Base-by-base conservation (phyloP, 1,140 invertebrate genomes). In the Drosophila subpulchrella region DNA sequence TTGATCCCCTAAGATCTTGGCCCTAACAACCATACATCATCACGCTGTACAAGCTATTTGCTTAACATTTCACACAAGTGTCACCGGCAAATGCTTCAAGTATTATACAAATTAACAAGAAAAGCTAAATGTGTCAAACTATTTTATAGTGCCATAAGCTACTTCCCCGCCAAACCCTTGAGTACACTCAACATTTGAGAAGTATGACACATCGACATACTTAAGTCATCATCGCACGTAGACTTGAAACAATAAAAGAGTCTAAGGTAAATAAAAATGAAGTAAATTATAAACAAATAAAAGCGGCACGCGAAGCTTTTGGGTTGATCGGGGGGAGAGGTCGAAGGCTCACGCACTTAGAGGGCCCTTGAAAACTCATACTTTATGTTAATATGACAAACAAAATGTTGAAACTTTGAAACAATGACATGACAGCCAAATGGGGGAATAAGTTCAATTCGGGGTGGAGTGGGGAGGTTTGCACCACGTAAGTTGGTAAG, bases 331-430 rank as follows among this genome's bases (percentile, higher is more conserved):
- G 47, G 46, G 15, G 15, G 20, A 11, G 42, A 44, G 42, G 55
- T 63, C 55, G 54, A 73, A 48, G 59, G 54, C 55, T 66, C 61
- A 42, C 47, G 54, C 54, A 78, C 75, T 73, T 55, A 55, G 53
- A 44, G 55, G 67, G 47, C 76, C 71, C 76, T 79, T 63, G 60
- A 79, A 78, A 78, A 79, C 73, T 78, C 75, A 78, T 65, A 78
- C 75, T 78, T 60, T 78, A 70, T 77, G 74, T 73, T 73, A 73
- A 78, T 73, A 78, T 73, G 75, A 79, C 76, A 79, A 79, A 78
- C 67, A 73, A 78, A 78, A 73, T 79, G 76, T 66, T 73, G 57
- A 54, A 78, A 65, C 36, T 58, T 72, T 34, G 39, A 47, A 44
- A 74, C 56, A 61, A 30, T 46, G 46, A 75, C 63, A 67, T 57